phyloP scores from a whole-genome alignment of 2,888 invertebrate genomes.

The Drosophila dives region DNA sequence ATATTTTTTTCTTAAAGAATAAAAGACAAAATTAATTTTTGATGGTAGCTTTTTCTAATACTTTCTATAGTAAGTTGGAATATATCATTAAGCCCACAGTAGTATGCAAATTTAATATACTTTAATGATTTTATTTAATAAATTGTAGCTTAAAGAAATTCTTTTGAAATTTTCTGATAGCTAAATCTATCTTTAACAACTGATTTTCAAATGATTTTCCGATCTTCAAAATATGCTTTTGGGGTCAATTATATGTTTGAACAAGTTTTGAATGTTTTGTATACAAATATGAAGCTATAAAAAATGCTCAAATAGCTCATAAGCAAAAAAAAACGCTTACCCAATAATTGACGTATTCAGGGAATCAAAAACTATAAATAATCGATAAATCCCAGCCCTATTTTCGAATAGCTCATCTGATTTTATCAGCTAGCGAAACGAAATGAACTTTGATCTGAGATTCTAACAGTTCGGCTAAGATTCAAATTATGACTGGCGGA shows the following conservation, averaged over 20 bases:
- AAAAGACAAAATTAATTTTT: too few species aligned
- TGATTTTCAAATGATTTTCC: background rate
- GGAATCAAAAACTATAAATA: background rate
- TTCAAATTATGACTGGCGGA: conserved; percentile 49
- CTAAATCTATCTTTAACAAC: background rate
- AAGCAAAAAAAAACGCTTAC: background rate
- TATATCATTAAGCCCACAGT: background rate
- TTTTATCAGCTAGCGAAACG: conserved; percentile 57
- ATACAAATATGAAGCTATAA: background rate
- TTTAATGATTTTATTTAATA: background rate
- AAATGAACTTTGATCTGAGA: conserved; percentile 62
- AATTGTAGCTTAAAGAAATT: background rate
- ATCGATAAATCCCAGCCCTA: conserved; percentile 33
- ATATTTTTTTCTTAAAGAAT: too few species aligned
- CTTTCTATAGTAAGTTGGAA: background rate
- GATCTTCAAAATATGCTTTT: background rate
- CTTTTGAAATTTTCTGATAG: background rate
- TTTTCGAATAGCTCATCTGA: conserved; percentile 56
- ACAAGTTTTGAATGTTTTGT: background rate
- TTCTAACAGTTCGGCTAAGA: background rate
- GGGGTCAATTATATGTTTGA: background rate
- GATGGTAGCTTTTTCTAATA: too few species aligned
- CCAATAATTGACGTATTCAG: background rate
- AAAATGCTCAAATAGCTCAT: conserved; percentile 2
- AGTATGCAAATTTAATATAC: background rate